Conservation (phyloP, 2,797 vertebrate species). For the Lerista edwardsae region DNA sequence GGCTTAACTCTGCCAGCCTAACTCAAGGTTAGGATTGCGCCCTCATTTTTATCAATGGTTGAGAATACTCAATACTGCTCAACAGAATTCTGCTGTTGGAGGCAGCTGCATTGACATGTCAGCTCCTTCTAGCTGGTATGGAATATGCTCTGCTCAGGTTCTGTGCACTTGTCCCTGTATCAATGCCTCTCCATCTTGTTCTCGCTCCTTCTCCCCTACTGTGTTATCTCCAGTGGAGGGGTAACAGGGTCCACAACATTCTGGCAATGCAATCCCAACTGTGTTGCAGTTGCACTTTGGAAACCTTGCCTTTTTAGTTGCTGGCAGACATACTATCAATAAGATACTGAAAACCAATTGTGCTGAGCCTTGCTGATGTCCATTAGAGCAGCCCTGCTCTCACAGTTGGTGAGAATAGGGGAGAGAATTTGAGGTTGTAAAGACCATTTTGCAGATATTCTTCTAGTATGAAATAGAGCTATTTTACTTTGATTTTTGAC, state of each 20-base stretch:
- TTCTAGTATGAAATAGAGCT: neutral
- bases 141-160: conserved; percentile 16
- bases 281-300: neutral
- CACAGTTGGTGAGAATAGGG: neutral
- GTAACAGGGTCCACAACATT: neutral
- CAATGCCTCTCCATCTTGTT: neutral
- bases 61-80: neutral
- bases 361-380: neutral
- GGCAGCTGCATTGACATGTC: neutral
- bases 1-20: too few species aligned
- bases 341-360: neutral
- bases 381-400: neutral
- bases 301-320: neutral
- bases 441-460: neutral
- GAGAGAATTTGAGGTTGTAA: neutral
- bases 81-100: neutral
- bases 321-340: neutral
- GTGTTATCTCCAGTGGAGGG: neutral
- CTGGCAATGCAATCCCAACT: neutral
- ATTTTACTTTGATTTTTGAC: conserved; percentile 6
- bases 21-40: too few species aligned
- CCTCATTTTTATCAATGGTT: neutral
- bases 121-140: neutral
- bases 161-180: neutral
- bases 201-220: neutral